phyloP scores from a whole-genome alignment of 2,113 vertebrate species.

The Gila orcuttii region DNA sequence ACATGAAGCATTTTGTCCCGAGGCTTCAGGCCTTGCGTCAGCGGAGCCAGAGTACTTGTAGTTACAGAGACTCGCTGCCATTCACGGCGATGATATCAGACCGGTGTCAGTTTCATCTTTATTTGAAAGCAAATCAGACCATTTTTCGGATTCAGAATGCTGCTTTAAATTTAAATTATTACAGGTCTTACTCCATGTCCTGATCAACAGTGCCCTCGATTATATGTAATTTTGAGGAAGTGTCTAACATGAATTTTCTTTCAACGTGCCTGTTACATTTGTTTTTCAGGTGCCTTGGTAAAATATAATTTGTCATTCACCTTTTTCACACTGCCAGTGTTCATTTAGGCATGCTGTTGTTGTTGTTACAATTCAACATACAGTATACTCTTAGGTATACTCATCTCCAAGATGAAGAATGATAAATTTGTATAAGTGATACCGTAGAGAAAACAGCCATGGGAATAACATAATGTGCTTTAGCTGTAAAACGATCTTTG shows the following conservation, averaged over 20 bases:
- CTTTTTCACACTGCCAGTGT: neutral
- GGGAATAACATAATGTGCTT: constrained; percentile 5
- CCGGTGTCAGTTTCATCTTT: too few species aligned
- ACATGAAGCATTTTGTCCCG: too few species aligned
- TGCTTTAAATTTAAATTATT: too few species aligned
- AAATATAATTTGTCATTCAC: neutral
- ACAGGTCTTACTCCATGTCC: too few species aligned
- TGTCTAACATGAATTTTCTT: neutral
- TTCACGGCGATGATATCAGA: too few species aligned
- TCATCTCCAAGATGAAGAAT: neutral
- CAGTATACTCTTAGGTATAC: too few species aligned
- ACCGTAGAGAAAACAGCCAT: neutral
- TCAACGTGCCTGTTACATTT: neutral
- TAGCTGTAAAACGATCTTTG: constrained; percentile 55
- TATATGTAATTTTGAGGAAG: neutral
- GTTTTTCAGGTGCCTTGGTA: neutral
- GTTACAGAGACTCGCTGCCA: too few species aligned
- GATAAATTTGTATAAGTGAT: neutral
- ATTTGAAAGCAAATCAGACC: too few species aligned
- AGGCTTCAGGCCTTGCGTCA: too few species aligned
- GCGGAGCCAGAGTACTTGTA: too few species aligned
- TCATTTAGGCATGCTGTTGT: neutral
- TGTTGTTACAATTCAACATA: neutral
- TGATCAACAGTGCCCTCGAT: neutral
- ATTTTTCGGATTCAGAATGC: too few species aligned